Evolutionary conservation across 2,113 vertebrate genomes (phyloP).

Genomic region (Passer domesticus): DNA sequence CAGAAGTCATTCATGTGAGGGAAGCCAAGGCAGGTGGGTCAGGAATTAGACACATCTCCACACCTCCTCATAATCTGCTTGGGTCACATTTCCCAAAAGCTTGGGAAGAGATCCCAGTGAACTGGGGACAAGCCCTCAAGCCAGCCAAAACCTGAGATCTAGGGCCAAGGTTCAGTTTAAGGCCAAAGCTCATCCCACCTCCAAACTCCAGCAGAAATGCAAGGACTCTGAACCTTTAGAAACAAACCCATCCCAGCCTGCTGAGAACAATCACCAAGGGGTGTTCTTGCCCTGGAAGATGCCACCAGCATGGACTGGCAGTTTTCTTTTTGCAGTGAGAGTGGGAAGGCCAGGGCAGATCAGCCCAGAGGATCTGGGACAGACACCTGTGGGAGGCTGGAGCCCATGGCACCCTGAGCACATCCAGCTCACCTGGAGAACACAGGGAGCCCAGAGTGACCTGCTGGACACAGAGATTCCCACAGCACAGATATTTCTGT

Average conservation of each 20-base stretch:
- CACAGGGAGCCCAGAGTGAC: neutral
- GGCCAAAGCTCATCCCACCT: neutral
- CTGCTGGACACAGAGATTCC: neutral
- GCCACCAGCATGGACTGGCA: neutral
- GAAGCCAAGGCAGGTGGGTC: neutral
- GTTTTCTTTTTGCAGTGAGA: neutral
- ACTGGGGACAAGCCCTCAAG: neutral
- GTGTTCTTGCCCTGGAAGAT: neutral
- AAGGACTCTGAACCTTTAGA: neutral
- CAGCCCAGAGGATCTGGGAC: accelerated
- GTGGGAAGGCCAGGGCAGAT: neutral
- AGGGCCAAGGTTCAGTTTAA: neutral
- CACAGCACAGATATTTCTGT: neutral
- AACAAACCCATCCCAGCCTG: neutral
- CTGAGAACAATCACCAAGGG: accelerated
- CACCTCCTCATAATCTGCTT: neutral
- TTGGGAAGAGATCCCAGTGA: neutral
- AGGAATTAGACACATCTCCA: neutral
- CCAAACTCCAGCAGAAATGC: neutral
- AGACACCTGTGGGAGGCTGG: neutral
- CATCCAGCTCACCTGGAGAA: neutral
- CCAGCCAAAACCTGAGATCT: neutral
- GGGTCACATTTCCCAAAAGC: neutral
- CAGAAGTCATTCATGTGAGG: neutral
- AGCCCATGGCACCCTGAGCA: accelerated